Percentiles rank a stretch among this genome's conserved stretches.
Conservation (phyloP, 2,797 vertebrate species). For the Odontamblyopus rebecca region DNA sequence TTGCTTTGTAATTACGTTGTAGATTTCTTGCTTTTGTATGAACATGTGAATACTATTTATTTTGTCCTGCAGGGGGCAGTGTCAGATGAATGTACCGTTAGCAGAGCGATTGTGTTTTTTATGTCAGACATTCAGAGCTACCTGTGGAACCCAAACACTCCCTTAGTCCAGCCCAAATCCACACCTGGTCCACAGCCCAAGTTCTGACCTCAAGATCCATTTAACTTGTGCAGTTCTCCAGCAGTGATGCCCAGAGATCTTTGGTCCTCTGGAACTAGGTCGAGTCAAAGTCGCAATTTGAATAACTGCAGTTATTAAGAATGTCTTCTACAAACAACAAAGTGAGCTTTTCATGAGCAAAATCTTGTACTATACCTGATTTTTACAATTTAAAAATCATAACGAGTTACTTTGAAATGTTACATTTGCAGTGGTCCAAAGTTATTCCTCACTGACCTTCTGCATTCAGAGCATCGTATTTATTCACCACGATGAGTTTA, state of each 20-base stretch:
- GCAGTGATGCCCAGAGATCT: neutral
- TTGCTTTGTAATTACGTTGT: constrained; percentile 67
- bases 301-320: neutral
- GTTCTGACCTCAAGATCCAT: neutral
- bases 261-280: neutral
- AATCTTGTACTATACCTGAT: no score
- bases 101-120: constrained; percentile 56
- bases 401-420: no score
- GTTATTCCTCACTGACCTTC: no score
- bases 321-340: neutral
- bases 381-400: no score
- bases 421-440: no score
- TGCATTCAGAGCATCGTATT: no score
- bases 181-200: constrained; percentile 14
- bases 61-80: constrained; percentile 60
- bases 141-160: constrained; percentile 55
- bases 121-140: constrained; percentile 56
- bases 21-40: constrained; percentile 68
- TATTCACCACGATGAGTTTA: no score
- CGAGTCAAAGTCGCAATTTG: neutral
- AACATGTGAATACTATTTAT: constrained; percentile 74
- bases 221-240: neutral
- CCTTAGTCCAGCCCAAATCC: constrained; percentile 32
- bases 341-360: no score
- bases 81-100: constrained; percentile 71